Percentiles rank a stretch among this genome's conserved stretches.
Evolutionary conservation across 2,797 vertebrate genomes (phyloP).

Genomic region (Ctenopoma multispine): DNA sequence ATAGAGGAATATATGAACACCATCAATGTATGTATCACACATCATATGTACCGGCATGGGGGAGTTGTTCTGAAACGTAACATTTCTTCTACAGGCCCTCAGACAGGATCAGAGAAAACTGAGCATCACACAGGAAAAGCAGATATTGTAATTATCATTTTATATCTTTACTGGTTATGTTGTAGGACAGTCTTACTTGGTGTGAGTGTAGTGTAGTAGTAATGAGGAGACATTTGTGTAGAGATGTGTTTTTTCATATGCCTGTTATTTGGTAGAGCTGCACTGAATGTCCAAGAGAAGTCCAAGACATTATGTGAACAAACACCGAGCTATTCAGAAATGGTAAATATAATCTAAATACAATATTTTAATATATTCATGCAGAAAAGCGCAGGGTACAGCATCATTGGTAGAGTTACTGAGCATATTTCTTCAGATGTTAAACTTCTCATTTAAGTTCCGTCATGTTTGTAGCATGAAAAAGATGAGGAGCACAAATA

Average conservation of each 20-base stretch:
- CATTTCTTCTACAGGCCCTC: neutral
- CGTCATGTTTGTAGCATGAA: no score
- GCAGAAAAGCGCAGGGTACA: no score
- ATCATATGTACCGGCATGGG: no score
- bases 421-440: no score
- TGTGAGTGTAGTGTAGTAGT: neutral
- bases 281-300: no score
- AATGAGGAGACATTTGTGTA: neutral
- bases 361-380: neutral
- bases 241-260: slow-evolving; percentile 1
- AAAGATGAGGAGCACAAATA: no score
- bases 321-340: neutral
- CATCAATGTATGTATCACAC: neutral
- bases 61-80: neutral
- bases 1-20: neutral
- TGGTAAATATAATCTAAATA: slow-evolving; percentile 5
- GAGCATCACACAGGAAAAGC: neutral
- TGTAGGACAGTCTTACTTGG: neutral
- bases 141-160: neutral
- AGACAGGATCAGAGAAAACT: neutral
- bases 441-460: no score
- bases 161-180: neutral
- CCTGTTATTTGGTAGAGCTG: slow-evolving; percentile 3
- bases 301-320: neutral
- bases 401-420: no score